Percentiles rank a stretch among this genome's conserved stretches.
Conservation (phyloP, 2,113 vertebrate species). For the Cygnus buccinator region DNA sequence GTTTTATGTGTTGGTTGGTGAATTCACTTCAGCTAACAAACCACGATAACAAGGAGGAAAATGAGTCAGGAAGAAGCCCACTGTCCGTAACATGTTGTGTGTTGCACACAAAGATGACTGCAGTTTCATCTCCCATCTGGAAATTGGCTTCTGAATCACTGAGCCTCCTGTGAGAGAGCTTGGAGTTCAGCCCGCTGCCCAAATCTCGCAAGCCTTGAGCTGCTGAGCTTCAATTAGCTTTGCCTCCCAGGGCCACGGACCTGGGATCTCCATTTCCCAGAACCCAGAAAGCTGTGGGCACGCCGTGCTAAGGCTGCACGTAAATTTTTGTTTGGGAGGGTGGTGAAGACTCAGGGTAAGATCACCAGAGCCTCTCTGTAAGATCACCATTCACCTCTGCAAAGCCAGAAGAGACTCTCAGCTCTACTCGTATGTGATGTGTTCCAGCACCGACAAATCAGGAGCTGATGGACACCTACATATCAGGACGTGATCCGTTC, state of each 20-base stretch:
- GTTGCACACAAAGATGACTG: not conserved
- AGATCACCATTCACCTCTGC: not conserved
- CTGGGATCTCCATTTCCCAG: not conserved
- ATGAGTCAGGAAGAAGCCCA: not conserved
- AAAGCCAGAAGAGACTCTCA: not conserved
- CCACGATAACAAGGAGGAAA: not conserved
- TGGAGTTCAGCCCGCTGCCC: not conserved
- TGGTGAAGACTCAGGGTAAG: not conserved
- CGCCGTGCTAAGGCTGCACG: not conserved
- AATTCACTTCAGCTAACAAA: not conserved
- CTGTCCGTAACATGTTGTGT: not conserved
- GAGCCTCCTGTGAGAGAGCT: not conserved
- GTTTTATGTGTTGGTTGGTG: not conserved
- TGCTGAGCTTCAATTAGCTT: not conserved
- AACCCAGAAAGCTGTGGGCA: not conserved
- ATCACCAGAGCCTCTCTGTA: not conserved
- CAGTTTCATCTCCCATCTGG: not conserved
- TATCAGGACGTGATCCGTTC: not conserved
- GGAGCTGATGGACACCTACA: fast-evolving
- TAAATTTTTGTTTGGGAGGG: not conserved
- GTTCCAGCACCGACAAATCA: not conserved
- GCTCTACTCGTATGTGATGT: not conserved
- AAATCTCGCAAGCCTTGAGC: not conserved
- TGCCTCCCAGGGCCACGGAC: not conserved
- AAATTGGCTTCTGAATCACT: not conserved